A percentile compares a stretch with the other conserved stretches of the same genome.
Conservation (phyloP, 2,797 vertebrate genomes). For the Protonibea diacanthus region DNA sequence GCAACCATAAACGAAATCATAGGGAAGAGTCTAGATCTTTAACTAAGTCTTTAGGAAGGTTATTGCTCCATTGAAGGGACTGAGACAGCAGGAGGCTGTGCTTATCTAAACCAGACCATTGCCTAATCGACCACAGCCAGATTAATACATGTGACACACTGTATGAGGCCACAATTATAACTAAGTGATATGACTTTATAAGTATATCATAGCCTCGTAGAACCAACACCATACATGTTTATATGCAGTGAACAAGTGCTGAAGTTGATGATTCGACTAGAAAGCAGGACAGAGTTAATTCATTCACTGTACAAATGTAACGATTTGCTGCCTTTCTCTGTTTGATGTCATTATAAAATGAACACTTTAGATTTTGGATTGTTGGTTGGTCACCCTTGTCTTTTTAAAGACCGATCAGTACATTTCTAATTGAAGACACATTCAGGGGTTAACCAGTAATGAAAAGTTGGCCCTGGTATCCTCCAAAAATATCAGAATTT, state of each 20-base stretch:
- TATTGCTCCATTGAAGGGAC: neutral
- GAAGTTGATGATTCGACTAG: neutral
- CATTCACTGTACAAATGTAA: neutral
- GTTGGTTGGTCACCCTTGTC: neutral
- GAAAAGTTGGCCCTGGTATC: no score
- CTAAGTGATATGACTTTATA: neutral
- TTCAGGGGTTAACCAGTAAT: neutral
- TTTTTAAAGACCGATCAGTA: neutral
- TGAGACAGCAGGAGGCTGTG: neutral
- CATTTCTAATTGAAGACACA: neutral
- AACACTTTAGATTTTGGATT: neutral
- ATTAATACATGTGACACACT: neutral
- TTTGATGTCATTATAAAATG: neutral
- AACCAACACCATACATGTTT: neutral
- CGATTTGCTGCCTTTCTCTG: neutral
- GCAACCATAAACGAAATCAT: neutral
- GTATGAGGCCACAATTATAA: neutral
- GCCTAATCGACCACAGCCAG: neutral
- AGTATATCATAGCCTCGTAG: neutral
- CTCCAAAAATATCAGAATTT: neutral
- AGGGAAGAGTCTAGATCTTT: neutral
- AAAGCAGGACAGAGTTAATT: neutral
- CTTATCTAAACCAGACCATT: neutral
- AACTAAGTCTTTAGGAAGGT: neutral
- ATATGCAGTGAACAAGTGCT: neutral